Evolutionary conservation across 2,113 vertebrate genomes (phyloP).

Genomic region (Hiodon alosoides): DNA sequence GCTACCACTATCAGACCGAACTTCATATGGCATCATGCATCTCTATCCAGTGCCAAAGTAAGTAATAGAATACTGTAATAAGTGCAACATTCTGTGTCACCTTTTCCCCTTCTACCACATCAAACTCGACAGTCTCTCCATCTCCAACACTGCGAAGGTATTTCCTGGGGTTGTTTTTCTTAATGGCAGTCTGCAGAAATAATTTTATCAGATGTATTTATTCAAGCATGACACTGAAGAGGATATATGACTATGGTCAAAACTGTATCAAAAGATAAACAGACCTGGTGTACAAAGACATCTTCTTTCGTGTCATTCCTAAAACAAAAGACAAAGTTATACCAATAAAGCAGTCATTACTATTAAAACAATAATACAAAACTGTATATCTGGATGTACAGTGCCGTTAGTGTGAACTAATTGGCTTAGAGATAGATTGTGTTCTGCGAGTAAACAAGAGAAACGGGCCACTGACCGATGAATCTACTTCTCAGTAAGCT

Average conservation of each 20-base stretch:
- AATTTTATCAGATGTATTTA: background rate
- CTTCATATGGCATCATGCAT: too few relatives aligned
- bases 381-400: too few relatives aligned
- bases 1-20: too few relatives aligned
- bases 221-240: background rate
- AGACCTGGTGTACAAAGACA: constrained; percentile 74
- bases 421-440: background rate
- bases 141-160: constrained; percentile 99
- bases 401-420: background rate
- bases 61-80: too few relatives aligned
- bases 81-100: constrained; percentile 49
- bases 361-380: too few relatives aligned
- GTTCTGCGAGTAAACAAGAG: background rate
- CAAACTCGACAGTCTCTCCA: constrained; percentile 99
- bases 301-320: constrained; percentile 75
- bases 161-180: constrained; percentile 99
- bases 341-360: background rate
- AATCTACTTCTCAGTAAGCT: constrained; percentile 1
- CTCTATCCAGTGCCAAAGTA: too few relatives aligned
- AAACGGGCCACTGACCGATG: too few relatives aligned
- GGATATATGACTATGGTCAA: background rate
- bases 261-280: background rate
- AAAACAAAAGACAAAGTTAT: background rate
- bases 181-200: constrained; percentile 87
- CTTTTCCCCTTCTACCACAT: constrained; percentile 99